A percentile compares a stretch with the other conserved stretches of the same genome.
Evolutionary conservation across 1,140 invertebrate species (phyloP).

Genomic region (Polypedilum pembai): DNA sequence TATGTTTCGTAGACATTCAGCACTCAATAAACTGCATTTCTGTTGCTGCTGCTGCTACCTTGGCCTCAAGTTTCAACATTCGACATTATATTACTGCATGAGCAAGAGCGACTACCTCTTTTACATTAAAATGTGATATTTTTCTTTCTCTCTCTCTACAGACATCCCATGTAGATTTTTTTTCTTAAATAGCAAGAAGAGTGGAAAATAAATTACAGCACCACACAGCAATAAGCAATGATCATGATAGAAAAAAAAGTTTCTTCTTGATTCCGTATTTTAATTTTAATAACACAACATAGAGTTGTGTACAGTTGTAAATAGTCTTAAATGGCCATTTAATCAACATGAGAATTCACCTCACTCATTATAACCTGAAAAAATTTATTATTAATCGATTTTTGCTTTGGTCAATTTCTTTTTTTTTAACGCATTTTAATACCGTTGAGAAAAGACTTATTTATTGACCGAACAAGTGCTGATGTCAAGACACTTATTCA

Average conservation of each 20-base stretch:
- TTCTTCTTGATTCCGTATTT: too few species aligned
- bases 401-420: not conserved
- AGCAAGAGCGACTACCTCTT: not conserved
- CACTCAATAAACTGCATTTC: not conserved
- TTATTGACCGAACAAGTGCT: too few species aligned
- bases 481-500: too few species aligned
- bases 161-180: conserved; percentile 8
- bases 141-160: not conserved
- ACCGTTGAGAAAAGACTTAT: too few species aligned
- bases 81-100: not conserved
- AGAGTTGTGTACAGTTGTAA: conserved; percentile 5
- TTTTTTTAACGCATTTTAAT: too few species aligned
- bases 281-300: not conserved
- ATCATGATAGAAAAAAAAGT: not conserved
- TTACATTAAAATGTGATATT: conserved; percentile 6
- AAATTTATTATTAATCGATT: conserved; percentile 5
- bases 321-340: not conserved
- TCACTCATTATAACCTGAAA: not conserved
- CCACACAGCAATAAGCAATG: not conserved
- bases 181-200: not conserved
- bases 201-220: not conserved
- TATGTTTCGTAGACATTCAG: not conserved
- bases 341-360: not conserved
- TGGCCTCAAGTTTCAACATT: not conserved
- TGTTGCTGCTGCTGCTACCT: not conserved